phyloP scores from a whole-genome alignment of 92 coral and sea anemone genomes.

The Anthopleura xanthogrammica region DNA sequence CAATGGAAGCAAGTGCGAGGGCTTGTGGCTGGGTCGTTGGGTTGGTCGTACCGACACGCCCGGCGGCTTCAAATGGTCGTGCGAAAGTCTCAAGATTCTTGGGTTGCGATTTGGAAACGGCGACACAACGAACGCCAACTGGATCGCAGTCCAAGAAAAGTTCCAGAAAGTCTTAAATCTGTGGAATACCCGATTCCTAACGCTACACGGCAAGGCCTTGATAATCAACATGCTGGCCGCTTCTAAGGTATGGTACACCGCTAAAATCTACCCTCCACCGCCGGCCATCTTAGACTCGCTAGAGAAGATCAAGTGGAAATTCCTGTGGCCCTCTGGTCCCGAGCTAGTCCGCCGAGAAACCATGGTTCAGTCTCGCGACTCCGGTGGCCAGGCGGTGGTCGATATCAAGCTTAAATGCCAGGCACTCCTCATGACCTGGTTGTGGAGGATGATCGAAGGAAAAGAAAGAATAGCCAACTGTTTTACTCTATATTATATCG shows the following conservation, averaged over 20 bases:
- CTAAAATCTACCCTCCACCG: neutral
- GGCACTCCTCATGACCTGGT: neutral
- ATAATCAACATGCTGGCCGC: neutral
- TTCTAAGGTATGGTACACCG: neutral
- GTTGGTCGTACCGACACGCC: too few relatives aligned
- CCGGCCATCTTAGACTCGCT: neutral
- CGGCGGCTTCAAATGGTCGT: too few relatives aligned
- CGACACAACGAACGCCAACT: too few relatives aligned
- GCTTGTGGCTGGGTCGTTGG: too few relatives aligned
- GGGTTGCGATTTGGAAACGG: constrained; percentile 8
- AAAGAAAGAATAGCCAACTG: neutral
- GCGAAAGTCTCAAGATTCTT: constrained; percentile 6
- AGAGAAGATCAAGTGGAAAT: neutral
- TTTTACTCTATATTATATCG: neutral
- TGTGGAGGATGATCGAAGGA: neutral
- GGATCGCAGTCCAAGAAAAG: too few relatives aligned
- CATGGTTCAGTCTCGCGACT: neutral
- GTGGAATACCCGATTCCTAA: neutral
- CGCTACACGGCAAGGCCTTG: neutral
- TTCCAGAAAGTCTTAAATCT: too few relatives aligned
- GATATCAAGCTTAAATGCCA: too few relatives aligned
- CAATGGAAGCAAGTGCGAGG: constrained; percentile 25
- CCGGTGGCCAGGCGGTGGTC: neutral
- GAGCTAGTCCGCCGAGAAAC: neutral
- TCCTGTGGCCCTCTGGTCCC: neutral